Evolutionary conservation across 2,888 invertebrate species (phyloP), one percentile per base, ranked within the genome.

Genomic region (Pseudoips prasinana): DNA sequence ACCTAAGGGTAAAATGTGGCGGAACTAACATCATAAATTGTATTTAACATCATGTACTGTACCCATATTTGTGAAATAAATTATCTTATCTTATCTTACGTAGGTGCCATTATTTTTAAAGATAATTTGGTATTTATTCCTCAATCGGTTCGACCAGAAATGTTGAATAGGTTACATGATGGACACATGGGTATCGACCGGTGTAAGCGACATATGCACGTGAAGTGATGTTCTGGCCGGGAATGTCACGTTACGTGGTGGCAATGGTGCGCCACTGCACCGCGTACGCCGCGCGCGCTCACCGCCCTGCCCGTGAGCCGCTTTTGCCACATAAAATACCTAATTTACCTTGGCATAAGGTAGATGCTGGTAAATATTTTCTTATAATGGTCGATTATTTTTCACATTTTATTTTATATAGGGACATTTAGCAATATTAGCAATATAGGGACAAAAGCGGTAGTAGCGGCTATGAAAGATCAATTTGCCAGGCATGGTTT

Each of bases 241-340:
- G 25, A 2, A 38, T 42, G 32, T 19, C 31, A 0, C 25, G 20
- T 3, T 33, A 42, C 20, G 9, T 42, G 0, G 31, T 38, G 14
- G 6, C 0, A 1, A 10, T 14, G 8, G 27, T 36, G 17, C 23
- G 18, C 7, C 7, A 10, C 8, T 39, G 39, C 17, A 6, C 6
- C 5, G 22, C 20, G 2, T 41, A 33, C 17, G 19, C 18, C n/a
- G 26, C 29, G 30, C 7, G 6, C 5, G 19, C 23, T 1, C n/a
- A 22, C 1, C 7, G n/a, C 3, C n/a, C 7, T 5, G 8, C 20
- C 1, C 17, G 11, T 2, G 46, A 57, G 22, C 50, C 58, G 1
- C 10, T 58, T 28, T 10, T 46, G 0, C 46, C 46, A 8, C 33
- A 34, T 11, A 0, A 31, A 0, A 38, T 52, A 8, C 49, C 55